A percentile compares a stretch with the other conserved stretches of the same genome.
phyloP scores from a whole-genome alignment of 1,140 invertebrate genomes.

The Triops cancriformis region DNA sequence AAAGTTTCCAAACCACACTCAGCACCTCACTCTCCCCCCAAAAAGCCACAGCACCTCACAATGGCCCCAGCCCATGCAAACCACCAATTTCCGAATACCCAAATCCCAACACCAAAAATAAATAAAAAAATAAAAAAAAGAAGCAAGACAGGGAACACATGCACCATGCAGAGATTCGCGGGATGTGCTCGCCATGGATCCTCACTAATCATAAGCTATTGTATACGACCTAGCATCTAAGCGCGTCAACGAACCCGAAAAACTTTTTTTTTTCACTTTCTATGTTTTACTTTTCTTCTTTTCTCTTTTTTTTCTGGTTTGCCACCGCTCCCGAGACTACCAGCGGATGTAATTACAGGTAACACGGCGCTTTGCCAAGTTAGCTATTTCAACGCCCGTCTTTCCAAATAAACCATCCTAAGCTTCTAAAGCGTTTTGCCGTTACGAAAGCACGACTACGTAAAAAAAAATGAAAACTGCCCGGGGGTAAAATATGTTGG shows the following conservation, averaged over 20 bases:
- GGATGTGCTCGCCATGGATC: conserved; percentile 6
- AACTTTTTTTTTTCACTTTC: background rate
- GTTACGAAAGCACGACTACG: conserved; percentile 15
- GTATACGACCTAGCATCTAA: background rate
- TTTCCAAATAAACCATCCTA: background rate
- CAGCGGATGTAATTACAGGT: conserved; percentile 13
- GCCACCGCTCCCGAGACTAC: background rate
- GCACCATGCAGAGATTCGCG: conserved; percentile 16
- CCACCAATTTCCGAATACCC: background rate
- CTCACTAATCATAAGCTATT: conserved; percentile 2
- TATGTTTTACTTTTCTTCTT: background rate
- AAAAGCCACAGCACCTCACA: background rate
- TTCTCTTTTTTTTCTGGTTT: background rate
- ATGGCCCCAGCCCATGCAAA: background rate
- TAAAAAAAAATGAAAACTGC: background rate
- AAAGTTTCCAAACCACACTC: background rate
- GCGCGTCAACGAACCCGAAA: conserved; percentile 7
- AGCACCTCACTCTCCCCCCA: background rate
- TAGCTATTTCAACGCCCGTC: conserved; percentile 2
- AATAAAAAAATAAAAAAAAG: no score
- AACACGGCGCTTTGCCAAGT: background rate
- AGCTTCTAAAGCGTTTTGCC: conserved; percentile 4
- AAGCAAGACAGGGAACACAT: conserved; percentile 24
- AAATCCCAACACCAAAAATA: background rate
- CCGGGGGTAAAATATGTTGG: background rate